phyloP scores from a whole-genome alignment of 2,113 vertebrate genomes.

The Caloenas nicobarica region DNA sequence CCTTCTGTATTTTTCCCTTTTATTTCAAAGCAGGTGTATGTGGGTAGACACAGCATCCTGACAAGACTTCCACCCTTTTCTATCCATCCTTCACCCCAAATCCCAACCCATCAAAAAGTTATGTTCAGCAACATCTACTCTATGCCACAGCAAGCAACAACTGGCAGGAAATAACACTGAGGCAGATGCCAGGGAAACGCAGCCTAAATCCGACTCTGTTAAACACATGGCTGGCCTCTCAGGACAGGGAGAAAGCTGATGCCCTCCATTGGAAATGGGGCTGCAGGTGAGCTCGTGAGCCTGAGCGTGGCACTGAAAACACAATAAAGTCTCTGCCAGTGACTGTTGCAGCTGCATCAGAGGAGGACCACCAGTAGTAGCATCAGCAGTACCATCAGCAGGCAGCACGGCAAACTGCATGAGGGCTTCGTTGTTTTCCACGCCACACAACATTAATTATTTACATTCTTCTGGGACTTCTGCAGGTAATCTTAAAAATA shows the following conservation, averaged over 20 bases:
- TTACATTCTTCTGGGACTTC: constrained; percentile 16
- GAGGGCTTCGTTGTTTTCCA: background rate
- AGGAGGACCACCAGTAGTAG: background rate
- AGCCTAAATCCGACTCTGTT: background rate
- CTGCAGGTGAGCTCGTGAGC: background rate
- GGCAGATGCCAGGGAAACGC: background rate
- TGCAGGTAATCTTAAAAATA: constrained; percentile 43
- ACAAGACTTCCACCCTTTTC: background rate
- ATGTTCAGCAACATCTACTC: background rate
- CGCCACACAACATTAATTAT: background rate
- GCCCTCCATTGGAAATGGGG: background rate
- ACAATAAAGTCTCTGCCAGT: background rate
- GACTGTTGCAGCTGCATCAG: background rate
- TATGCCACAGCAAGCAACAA: background rate
- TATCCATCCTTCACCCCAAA: background rate
- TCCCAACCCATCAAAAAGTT: background rate
- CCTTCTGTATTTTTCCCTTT: background rate
- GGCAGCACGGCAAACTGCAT: background rate
- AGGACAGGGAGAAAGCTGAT: background rate
- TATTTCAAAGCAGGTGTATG: background rate
- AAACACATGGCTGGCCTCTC: background rate
- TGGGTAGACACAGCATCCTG: background rate
- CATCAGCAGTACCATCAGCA: background rate
- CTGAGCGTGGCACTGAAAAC: rapidly evolving
- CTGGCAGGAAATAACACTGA: background rate